These are phyloP conservation scores for Tromatobia lineatoria DNA, from an alignment of 2,888 invertebrate species.

Conservation along the genomic window DNA sequence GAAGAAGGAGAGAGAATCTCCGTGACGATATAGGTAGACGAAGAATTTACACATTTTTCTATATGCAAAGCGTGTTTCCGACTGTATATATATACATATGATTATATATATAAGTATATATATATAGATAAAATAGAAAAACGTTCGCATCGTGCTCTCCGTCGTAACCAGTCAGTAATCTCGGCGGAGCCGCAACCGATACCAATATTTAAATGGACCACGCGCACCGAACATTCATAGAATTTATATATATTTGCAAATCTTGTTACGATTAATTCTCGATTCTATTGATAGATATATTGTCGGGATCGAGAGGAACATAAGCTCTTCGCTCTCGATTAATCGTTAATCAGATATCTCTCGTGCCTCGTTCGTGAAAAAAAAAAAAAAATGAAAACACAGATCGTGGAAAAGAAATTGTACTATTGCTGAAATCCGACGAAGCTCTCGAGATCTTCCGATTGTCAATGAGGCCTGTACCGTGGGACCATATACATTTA, in stretches of 20 bases:
- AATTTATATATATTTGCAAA: slow-evolving; percentile 67
- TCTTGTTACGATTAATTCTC: slow-evolving; percentile 59
- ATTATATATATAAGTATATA: slow-evolving; percentile 31
- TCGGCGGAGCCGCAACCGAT: slow-evolving; percentile 17
- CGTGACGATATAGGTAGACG: slow-evolving; percentile 57
- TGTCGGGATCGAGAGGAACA: slow-evolving; percentile 11
- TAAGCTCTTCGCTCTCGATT: slow-evolving; percentile 11
- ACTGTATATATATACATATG: slow-evolving; percentile 63
- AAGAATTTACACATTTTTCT: slow-evolving; percentile 67
- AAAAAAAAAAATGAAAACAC: not conserved
- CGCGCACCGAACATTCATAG: slow-evolving; percentile 49
- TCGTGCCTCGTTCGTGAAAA: slow-evolving; percentile 15
- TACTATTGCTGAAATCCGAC: not conserved
- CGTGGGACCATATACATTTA: slow-evolving; percentile 57
- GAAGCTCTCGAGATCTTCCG: not conserved
- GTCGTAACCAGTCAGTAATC: slow-evolving; percentile 36
- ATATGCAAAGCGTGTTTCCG: slow-evolving; percentile 59
- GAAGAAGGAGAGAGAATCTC: slow-evolving; percentile 44
- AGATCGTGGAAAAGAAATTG: not conserved
- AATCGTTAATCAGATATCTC: slow-evolving; percentile 21
- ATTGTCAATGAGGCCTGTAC: slow-evolving; percentile 44
- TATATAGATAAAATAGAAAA: slow-evolving; percentile 25
- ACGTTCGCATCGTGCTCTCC: slow-evolving; percentile 23
- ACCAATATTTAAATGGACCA: slow-evolving; percentile 56
- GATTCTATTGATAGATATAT: slow-evolving; percentile 43